Conservation (phyloP, 2,113 vertebrate genomes). For the Ariopsis seemanni region DNA sequence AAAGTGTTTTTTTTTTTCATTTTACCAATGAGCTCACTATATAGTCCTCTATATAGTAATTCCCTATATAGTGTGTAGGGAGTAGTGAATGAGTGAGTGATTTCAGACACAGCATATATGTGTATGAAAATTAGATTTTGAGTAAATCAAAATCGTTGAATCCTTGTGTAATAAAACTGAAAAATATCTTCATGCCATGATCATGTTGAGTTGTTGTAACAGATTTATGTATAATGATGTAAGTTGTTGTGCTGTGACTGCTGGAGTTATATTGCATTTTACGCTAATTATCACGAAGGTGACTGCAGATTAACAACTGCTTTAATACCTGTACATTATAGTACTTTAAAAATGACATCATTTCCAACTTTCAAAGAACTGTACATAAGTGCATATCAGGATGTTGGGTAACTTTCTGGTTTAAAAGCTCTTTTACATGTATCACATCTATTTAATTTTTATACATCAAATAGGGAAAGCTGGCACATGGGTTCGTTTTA, state of each 20-base stretch:
- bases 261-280: background rate
- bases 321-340: background rate
- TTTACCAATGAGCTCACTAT: too few species aligned
- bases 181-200: background rate
- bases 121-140: background rate
- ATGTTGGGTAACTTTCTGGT: background rate
- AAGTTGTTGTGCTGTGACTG: background rate
- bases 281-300: background rate
- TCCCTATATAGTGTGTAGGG: too few species aligned
- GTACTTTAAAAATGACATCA: background rate
- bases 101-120: too few species aligned
- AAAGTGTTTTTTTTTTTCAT: too few species aligned
- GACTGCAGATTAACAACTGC: background rate
- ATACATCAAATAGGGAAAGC: background rate
- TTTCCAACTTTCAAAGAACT: background rate
- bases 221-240: background rate
- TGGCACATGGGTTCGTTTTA: background rate
- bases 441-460: background rate
- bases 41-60: too few species aligned
- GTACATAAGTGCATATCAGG: background rate
- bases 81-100: too few species aligned
- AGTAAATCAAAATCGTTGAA: background rate
- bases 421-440: background rate
- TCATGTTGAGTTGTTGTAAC: background rate
- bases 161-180: background rate